Base-by-base conservation (phyloP, 2,888 invertebrate species). In the Apantesis nais region DNA sequence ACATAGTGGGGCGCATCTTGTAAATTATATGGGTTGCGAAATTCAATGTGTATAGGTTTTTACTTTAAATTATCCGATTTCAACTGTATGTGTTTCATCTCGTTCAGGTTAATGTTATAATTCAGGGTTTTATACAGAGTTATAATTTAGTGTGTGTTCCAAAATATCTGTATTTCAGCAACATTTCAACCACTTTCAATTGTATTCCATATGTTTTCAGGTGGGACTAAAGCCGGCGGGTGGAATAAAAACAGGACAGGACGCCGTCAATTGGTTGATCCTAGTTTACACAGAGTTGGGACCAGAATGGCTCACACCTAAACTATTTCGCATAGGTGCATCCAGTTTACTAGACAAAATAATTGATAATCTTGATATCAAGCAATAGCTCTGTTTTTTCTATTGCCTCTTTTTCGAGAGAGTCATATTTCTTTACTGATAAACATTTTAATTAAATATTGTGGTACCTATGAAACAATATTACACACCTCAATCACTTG, bases 181-280 rank as follows among this genome's bases (percentile, higher is more conserved):
- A 48, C 25, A 16, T 16, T 16, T 1, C 16, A 29, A 29, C 29
- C 11, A n/a, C 12, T 29, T 7, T 52, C n/a, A 37, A 12, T 55
- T 16, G 37, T n/a, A 58, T 19, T 48, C 61, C 70, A 62, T 71
- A 74, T 76, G 72, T 75, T 79, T 85, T 62, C 85, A 98, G 98
- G 97, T 99, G 76, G 99, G 99, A 3, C 96, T 99, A 72, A 99
- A 99, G 93, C 99, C 99, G 31, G 99, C 99, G 31, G 99, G 99
- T 25, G 99, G 99, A 14, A 98, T 99, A 63, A 96, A 97, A 77
- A 98, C 98, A 0, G 96, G 97, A 0, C 95, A 96, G 64, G 99
- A 99, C 88, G 98, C 98, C 0, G 95, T 99, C 44, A 95, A 97
- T 73, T 99, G 99, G 99, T 94, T 99, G 82, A 96, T 97, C 8